phyloP scores from a whole-genome alignment of 2,888 invertebrate species.

The Phalera bucephala region DNA sequence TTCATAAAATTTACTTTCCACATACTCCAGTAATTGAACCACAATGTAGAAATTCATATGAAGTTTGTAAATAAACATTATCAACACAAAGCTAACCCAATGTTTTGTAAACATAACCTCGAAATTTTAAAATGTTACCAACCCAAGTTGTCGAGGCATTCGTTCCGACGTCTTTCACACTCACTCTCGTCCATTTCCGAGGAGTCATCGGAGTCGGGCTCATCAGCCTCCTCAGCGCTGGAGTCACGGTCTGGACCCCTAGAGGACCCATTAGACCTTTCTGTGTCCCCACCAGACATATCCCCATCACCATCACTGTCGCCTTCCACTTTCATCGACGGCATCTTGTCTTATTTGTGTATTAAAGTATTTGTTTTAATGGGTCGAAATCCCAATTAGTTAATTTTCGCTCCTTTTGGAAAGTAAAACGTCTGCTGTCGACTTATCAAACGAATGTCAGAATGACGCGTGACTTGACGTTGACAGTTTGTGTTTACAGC shows the following conservation, averaged over 20 bases:
- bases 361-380: not conserved
- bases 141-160: constrained; percentile 92
- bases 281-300: constrained; percentile 87
- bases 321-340: constrained; percentile 86
- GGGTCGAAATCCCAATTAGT: constrained; percentile 8
- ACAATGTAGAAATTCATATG: too few relatives aligned
- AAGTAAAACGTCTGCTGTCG: constrained; percentile 29
- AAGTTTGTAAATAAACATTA: constrained; percentile 15
- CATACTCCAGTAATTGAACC: too few relatives aligned
- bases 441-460: too few relatives aligned
- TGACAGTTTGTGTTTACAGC: constrained; percentile 1
- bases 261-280: constrained; percentile 86
- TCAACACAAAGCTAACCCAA: constrained; percentile 18
- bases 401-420: constrained; percentile 39
- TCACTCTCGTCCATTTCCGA: constrained; percentile 97
- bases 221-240: constrained; percentile 90
- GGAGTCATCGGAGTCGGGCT: constrained; percentile 92
- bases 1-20: too few relatives aligned
- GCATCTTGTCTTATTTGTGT: constrained; percentile 67
- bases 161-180: constrained; percentile 91
- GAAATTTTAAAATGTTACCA: constrained; percentile 32
- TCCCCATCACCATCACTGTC: constrained; percentile 85
- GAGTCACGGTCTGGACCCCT: constrained; percentile 86
- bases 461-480: too few relatives aligned
- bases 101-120: constrained; percentile 82